These are phyloP conservation scores for Drosophila mulleri DNA, from an alignment of 2,888 invertebrate genomes.

Conservation along the genomic window DNA sequence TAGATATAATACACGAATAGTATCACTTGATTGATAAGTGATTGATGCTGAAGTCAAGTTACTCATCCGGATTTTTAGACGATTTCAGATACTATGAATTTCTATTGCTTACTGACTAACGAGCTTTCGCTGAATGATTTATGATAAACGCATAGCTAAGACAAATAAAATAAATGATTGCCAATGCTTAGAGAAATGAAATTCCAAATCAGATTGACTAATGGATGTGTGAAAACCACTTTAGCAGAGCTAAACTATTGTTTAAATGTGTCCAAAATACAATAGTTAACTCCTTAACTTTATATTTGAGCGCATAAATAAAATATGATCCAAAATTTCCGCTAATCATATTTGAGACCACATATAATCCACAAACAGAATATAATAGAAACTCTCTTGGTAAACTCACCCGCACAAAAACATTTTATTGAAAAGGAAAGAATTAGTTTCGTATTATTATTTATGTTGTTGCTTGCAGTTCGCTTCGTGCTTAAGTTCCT, in stretches of 20 bases:
- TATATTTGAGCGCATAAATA: background rate
- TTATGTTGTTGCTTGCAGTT: background rate
- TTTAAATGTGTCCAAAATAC: background rate
- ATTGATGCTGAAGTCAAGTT: background rate
- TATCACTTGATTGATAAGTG: background rate
- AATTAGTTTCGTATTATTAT: background rate
- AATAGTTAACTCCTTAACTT: background rate
- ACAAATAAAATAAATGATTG: background rate
- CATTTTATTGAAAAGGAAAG: background rate
- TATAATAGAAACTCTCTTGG: background rate
- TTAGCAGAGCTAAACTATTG: background rate
- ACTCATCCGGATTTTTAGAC: background rate
- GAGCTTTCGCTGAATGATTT: background rate
- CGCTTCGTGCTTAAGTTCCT: background rate
- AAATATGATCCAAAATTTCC: background rate
- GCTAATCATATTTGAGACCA: too few relatives aligned
- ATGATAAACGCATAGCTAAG: background rate
- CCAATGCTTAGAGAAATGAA: background rate
- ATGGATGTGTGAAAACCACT: background rate
- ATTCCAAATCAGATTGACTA: background rate
- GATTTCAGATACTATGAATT: background rate
- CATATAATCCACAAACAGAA: too few relatives aligned
- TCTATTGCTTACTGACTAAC: background rate
- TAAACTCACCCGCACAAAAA: background rate
- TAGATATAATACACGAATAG: background rate